Conservation (phyloP, 2,797 vertebrate species). For the Scyliorhinus canicula region DNA sequence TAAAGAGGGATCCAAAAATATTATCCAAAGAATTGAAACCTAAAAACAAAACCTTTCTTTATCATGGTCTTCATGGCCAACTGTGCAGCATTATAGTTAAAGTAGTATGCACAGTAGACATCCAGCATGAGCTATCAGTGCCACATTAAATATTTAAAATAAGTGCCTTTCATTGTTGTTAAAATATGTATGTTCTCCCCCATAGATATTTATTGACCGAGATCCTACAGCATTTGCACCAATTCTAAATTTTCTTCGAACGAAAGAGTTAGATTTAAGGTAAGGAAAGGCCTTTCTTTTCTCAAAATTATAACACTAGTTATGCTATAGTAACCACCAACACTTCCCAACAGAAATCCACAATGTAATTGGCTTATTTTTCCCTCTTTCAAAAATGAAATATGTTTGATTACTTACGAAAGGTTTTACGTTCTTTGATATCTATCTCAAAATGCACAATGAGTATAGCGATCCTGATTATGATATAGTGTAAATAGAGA, state of each 20-base stretch:
- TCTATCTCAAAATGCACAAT: slow-evolving; percentile 32
- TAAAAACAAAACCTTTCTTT: not conserved
- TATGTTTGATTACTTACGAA: not conserved
- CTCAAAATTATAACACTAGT: not conserved
- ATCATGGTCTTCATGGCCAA: not conserved
- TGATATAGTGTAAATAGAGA: not conserved
- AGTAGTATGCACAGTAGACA: not conserved
- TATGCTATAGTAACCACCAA: not conserved
- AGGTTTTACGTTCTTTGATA: slow-evolving; percentile 39
- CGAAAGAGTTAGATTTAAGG: slow-evolving; percentile 94
- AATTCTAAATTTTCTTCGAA: slow-evolving; percentile 97
- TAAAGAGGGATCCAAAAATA: not conserved
- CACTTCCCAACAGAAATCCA: not conserved
- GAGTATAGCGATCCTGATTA: not conserved
- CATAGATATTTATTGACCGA: slow-evolving; percentile 97
- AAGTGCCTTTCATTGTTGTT: not conserved
- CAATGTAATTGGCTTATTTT: not conserved
- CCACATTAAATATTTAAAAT: not conserved
- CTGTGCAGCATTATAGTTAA: not conserved
- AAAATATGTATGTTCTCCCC: slow-evolving; percentile 42
- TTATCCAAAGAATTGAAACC: not conserved
- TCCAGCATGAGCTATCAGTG: not conserved
- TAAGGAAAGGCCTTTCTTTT: slow-evolving; percentile 52
- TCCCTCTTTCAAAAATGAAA: not conserved
- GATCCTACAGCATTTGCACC: slow-evolving; percentile 96